A percentile compares a stretch with the other conserved stretches of the same genome.
Evolutionary conservation across 2,888 invertebrate genomes (phyloP).

Genomic region (Ophraella communa): DNA sequence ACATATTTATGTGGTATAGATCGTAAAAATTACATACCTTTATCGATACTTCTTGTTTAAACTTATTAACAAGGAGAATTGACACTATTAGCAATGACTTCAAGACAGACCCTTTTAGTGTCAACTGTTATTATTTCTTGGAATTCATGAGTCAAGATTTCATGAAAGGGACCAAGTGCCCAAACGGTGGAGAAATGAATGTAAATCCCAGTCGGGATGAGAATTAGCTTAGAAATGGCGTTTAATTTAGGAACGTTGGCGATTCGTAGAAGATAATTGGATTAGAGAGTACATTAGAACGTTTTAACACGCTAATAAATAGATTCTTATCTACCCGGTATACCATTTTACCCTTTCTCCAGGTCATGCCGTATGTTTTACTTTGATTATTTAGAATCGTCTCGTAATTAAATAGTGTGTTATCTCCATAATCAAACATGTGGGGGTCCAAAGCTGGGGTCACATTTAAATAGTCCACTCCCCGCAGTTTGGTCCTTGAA

Average conservation of each 20-base stretch:
- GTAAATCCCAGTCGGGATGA: slow-evolving; percentile 23
- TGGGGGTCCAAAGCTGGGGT: background rate
- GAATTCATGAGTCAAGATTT: slow-evolving; percentile 15
- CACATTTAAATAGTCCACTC: background rate
- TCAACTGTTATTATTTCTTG: slow-evolving; percentile 16
- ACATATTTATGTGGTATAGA: no score
- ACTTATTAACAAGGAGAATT: background rate
- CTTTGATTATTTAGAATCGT: slow-evolving; percentile 21
- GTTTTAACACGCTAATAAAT: slow-evolving; percentile 50
- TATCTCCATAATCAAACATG: background rate
- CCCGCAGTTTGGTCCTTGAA: background rate
- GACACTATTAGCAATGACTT: background rate
- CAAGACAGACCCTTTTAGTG: slow-evolving; percentile 3
- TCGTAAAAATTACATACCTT: no score
- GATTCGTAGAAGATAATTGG: slow-evolving; percentile 54
- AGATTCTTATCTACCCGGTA: slow-evolving; percentile 52
- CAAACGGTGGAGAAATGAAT: slow-evolving; percentile 1
- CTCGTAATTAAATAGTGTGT: slow-evolving; percentile 16
- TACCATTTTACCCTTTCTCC: slow-evolving; percentile 39
- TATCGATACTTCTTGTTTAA: background rate
- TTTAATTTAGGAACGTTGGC: slow-evolving; percentile 53
- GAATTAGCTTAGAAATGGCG: slow-evolving; percentile 55
- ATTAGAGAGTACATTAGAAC: slow-evolving; percentile 53
- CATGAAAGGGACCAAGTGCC: slow-evolving; percentile 15
- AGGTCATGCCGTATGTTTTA: slow-evolving; percentile 15